Conservation (phyloP, 2,888 invertebrate genomes). For the Limnephilus auricula region DNA sequence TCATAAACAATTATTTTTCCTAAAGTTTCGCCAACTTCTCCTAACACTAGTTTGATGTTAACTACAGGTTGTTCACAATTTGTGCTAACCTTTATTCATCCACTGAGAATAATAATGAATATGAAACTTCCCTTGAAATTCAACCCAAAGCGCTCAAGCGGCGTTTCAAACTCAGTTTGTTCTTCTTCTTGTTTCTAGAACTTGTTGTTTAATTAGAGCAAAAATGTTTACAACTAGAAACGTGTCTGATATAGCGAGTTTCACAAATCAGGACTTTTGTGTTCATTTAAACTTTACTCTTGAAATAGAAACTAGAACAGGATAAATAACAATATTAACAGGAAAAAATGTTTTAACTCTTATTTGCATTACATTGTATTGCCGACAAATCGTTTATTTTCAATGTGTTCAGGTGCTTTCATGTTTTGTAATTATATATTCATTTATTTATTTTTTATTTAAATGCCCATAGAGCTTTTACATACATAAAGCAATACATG, state of each 20-base stretch:
- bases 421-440: too few species aligned
- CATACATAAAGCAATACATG: too few species aligned
- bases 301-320: neutral
- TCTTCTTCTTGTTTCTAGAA: constrained; percentile 13
- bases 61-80: constrained; percentile 22
- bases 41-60: neutral
- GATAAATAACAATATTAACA: neutral
- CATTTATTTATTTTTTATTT: too few species aligned
- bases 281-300: neutral
- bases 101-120: constrained; percentile 30
- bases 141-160: neutral
- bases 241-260: neutral
- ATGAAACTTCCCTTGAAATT: constrained; percentile 13
- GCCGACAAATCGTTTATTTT: too few species aligned
- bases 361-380: neutral
- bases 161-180: neutral
- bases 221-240: neutral
- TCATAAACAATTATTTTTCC: neutral
- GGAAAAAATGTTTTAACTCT: neutral
- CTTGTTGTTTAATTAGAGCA: constrained; percentile 30
- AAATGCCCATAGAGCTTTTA: too few species aligned
- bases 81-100: constrained; percentile 7
- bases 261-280: neutral
- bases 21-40: neutral
- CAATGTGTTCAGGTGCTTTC: too few species aligned